A percentile compares a stretch with the other conserved stretches of the same genome.
These are phyloP conservation scores for Semotilus atromaculatus DNA, from an alignment of 2,797 vertebrate species.

Conservation along the genomic window DNA sequence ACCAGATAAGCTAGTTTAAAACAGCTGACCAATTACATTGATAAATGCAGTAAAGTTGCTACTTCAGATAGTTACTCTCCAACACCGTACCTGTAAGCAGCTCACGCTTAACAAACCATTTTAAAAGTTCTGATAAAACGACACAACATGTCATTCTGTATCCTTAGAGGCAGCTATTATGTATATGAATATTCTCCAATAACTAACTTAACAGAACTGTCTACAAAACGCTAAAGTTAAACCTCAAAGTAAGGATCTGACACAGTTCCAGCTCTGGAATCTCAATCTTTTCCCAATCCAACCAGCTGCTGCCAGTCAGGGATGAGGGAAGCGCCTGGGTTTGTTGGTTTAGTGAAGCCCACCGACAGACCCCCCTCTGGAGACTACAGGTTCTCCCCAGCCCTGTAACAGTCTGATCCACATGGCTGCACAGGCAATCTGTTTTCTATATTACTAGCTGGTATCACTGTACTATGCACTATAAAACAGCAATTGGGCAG, in stretches of 20 bases:
- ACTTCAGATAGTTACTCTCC: background rate
- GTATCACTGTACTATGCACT: conserved; percentile 87
- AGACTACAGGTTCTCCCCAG: conserved; percentile 81
- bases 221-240: conserved; percentile 13
- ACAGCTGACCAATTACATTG: background rate
- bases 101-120: background rate
- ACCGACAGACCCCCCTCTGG: conserved; percentile 81
- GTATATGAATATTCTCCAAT: background rate
- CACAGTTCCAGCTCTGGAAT: conserved; percentile 45
- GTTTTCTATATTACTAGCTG: conserved; percentile 88
- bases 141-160: background rate
- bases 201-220: background rate
- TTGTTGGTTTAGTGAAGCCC: conserved; percentile 87
- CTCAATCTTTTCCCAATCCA: conserved; percentile 61
- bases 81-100: background rate
- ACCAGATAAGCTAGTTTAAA: background rate
- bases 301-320: conserved; percentile 85
- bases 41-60: background rate
- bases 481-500: conserved; percentile 90
- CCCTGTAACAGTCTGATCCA: conserved; percentile 80
- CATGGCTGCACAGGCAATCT: conserved; percentile 86
- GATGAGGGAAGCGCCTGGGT: conserved; percentile 79
- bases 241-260: conserved; percentile 19
- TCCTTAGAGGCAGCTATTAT: background rate
- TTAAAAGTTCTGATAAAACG: background rate